Percentiles rank a stretch among this genome's conserved stretches.
Evolutionary conservation across 2,797 vertebrate species (phyloP).

Genomic region (Neosilurus hyrtlii): DNA sequence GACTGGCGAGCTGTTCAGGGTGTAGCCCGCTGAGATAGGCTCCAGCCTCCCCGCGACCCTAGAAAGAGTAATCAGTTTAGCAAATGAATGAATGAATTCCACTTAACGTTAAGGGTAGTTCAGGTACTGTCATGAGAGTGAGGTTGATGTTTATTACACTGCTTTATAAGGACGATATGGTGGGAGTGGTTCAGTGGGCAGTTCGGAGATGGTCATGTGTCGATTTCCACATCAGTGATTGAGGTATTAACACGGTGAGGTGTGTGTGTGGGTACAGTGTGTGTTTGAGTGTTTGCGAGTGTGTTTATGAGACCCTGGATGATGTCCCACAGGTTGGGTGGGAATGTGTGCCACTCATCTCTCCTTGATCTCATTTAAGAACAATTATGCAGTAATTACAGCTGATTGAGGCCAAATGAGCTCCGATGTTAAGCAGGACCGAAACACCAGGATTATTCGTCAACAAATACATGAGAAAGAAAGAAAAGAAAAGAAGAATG

Average conservation of each 20-base stretch:
- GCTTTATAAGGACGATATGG: not conserved
- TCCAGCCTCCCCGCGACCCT: too few species aligned
- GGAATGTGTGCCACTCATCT: constrained; percentile 40
- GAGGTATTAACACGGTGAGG: not conserved
- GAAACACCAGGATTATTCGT: constrained; percentile 61
- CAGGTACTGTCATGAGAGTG: not conserved
- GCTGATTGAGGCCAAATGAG: constrained; percentile 74
- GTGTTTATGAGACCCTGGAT: not conserved
- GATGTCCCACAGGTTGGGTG: not conserved
- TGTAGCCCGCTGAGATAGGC: too few species aligned
- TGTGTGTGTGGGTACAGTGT: constrained; percentile 9
- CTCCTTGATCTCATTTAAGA: constrained; percentile 70
- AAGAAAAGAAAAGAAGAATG: not conserved
- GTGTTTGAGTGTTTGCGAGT: constrained; percentile 25
- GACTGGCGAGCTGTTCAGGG: too few species aligned
- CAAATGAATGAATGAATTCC: too few species aligned
- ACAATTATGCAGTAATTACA: constrained; percentile 72
- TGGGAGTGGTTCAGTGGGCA: not conserved
- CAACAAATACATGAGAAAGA: constrained; percentile 41
- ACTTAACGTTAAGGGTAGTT: too few species aligned
- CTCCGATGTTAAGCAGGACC: constrained; percentile 66
- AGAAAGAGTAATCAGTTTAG: too few species aligned
- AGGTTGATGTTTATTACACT: not conserved
- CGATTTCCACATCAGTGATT: not conserved
- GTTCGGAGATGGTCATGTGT: not conserved